Conservation (phyloP, 2,113 vertebrate genomes). For the Chloropsis cyanopogon region DNA sequence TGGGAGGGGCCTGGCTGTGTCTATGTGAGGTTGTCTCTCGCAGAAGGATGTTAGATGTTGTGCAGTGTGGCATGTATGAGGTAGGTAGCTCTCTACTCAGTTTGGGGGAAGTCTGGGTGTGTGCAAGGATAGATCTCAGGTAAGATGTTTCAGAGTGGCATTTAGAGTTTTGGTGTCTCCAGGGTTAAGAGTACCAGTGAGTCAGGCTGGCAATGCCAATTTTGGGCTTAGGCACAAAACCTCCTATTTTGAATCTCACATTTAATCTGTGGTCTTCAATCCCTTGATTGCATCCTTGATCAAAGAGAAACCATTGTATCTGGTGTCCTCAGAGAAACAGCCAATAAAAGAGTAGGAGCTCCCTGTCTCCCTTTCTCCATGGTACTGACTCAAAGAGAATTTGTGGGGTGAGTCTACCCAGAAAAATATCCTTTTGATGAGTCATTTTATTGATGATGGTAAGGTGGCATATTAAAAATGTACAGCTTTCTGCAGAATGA, state of each 20-base stretch:
- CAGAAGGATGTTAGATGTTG: not conserved
- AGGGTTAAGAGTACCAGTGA: not conserved
- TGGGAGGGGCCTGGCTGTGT: not conserved
- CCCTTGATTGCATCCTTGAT: not conserved
- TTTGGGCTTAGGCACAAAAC: not conserved
- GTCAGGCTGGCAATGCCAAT: not conserved
- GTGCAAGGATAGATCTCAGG: not conserved
- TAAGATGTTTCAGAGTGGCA: not conserved
- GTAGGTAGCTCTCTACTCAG: not conserved
- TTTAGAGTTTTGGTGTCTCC: not conserved
- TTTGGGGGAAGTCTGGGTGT: not conserved
- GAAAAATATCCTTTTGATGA: not conserved
- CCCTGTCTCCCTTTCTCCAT: not conserved
- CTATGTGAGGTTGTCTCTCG: not conserved
- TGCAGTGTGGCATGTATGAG: too few relatives aligned
- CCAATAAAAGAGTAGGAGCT: not conserved
- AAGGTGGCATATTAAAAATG: not conserved
- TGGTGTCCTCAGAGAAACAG: not conserved
- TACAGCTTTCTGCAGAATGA: not conserved
- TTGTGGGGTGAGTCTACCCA: not conserved
- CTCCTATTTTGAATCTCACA: not conserved
- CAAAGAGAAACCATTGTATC: not conserved
- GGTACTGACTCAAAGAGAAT: not conserved
- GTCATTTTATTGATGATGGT: not conserved
- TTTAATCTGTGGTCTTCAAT: not conserved